Evolutionary conservation across 2,113 vertebrate species (phyloP).

Genomic region (Oncorhynchus tshawytscha): DNA sequence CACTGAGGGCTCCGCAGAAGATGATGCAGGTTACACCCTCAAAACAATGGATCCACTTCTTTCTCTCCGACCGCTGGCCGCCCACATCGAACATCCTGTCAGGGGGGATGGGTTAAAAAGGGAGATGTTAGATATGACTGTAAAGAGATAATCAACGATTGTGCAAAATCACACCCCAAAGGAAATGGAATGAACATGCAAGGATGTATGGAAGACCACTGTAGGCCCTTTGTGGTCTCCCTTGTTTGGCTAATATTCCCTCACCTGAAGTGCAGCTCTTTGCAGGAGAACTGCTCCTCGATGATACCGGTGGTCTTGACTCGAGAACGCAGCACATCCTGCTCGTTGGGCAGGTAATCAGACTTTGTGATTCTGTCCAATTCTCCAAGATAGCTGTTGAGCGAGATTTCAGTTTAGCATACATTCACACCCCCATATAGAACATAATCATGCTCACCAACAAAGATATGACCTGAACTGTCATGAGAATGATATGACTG

Average conservation of each 20-base stretch:
- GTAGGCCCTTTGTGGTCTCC: too few relatives aligned
- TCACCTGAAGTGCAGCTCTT: constrained; percentile 94
- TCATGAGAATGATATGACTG: not conserved
- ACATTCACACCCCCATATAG: not conserved
- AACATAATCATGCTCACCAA: not conserved
- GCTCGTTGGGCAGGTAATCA: constrained; percentile 87
- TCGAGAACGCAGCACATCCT: constrained; percentile 94
- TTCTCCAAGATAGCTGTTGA: constrained; percentile 86
- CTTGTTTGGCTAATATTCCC: not conserved
- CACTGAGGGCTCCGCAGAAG: constrained; percentile 95
- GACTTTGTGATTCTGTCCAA: constrained; percentile 86
- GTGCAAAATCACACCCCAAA: too few relatives aligned
- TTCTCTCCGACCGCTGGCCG: constrained; percentile 93
- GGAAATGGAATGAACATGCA: not conserved
- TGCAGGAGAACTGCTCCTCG: constrained; percentile 93
- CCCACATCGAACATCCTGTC: constrained; percentile 97
- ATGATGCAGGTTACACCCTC: constrained; percentile 99
- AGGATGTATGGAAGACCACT: too few relatives aligned
- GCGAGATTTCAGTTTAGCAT: not conserved
- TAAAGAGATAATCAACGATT: too few relatives aligned
- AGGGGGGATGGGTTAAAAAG: constrained; percentile 10
- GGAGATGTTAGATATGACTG: not conserved
- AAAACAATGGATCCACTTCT: constrained; percentile 99
- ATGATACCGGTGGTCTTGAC: constrained; percentile 99
- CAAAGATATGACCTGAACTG: too few relatives aligned